Base-by-base conservation (phyloP, 30 jellyfish, hydroid and myxozoan species). In the Turritopsis dohrnii region DNA sequence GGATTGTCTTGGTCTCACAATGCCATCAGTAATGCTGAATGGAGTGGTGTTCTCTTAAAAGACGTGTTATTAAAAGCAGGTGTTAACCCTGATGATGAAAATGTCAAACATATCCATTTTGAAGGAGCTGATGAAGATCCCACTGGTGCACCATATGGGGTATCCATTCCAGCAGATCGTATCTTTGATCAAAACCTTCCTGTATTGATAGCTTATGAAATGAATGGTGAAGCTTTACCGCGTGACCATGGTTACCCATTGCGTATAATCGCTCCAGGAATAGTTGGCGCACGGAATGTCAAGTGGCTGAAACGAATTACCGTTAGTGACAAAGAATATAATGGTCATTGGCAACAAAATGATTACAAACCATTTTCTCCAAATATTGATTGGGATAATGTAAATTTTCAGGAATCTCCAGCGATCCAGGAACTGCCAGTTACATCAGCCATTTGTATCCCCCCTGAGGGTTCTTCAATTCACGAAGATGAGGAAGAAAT, bases 21-120 rank as follows among this genome's bases (percentile, higher is more conserved):
- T 85, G 99, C 99, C 16, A 95, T 95, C 18, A 92, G 99, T 79
- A 95, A 95, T 84, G 99, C 99, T 29, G 94, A 87, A 76, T 95
- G 99, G 99, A 89, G 89, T 25, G 99, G 99, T 0, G 98, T 87
- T 24, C 87, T 92, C 76, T 71, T 95, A 21, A 71, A 88, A 52
- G 99, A 95, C 81, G 93, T 95, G 19, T 87, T 95, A 21, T 13
- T 73, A 52, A 52, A 52, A 82, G 95, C 96, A 28, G 99, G 98
- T 60, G 84, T 90, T 82, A 94, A 88, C 71, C 86, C 88, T 13
- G 54, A 86, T n/a, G 90, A 85, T 21, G 21, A 76, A 26, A 86
- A 80, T 16, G 72, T 84, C 76, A 88, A 91, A 53, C 99, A 95
- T 84, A 89, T 95, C 66, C 97, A 90, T 79, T 90, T 95, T 88